These are phyloP conservation scores for Drosophila fulvimacula DNA, from an alignment of 2,888 invertebrate genomes.

Conservation along the genomic window DNA sequence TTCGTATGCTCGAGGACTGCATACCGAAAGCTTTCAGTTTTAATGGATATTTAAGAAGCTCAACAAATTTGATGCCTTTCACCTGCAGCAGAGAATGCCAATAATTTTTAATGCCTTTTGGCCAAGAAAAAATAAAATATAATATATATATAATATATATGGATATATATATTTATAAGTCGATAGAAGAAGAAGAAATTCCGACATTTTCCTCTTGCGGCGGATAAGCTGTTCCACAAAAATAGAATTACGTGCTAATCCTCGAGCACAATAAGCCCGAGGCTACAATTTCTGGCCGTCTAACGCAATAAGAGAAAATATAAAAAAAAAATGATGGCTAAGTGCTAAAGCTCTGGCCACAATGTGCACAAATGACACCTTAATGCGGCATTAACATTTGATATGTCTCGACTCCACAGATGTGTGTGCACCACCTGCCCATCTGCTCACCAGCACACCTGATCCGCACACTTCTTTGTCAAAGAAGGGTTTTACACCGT, in stretches of 20 bases:
- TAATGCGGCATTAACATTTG: slow-evolving; percentile 61
- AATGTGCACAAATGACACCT: slow-evolving; percentile 62
- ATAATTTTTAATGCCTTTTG: slow-evolving; percentile 34
- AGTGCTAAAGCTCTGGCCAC: slow-evolving; percentile 41
- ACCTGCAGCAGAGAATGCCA: slow-evolving; percentile 13
- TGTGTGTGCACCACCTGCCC: not conserved
- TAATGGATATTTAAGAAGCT: slow-evolving; percentile 21
- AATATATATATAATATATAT: slow-evolving; percentile 11
- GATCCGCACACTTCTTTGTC: not conserved
- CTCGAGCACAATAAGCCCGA: slow-evolving; percentile 44
- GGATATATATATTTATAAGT: not conserved
- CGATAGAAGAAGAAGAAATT: slow-evolving; percentile 10
- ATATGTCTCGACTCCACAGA: slow-evolving; percentile 17
- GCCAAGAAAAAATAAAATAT: slow-evolving; percentile 13
- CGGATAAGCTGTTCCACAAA: slow-evolving; percentile 9
- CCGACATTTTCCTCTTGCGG: slow-evolving; percentile 25
- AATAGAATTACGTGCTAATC: slow-evolving; percentile 61
- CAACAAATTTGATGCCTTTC: slow-evolving; percentile 13
- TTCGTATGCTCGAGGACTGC: not conserved
- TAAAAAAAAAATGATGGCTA: slow-evolving; percentile 19
- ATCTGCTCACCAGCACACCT: not conserved
- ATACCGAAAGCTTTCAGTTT: slow-evolving; percentile 9
- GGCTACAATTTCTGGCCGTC: slow-evolving; percentile 38
- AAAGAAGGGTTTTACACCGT: not conserved
- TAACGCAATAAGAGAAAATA: slow-evolving; percentile 39